A percentile compares a stretch with the other conserved stretches of the same genome.
These are phyloP conservation scores for Crossaster papposus DNA, from an alignment of 53 echinoderm and acorn worm species.

Conservation along the genomic window DNA sequence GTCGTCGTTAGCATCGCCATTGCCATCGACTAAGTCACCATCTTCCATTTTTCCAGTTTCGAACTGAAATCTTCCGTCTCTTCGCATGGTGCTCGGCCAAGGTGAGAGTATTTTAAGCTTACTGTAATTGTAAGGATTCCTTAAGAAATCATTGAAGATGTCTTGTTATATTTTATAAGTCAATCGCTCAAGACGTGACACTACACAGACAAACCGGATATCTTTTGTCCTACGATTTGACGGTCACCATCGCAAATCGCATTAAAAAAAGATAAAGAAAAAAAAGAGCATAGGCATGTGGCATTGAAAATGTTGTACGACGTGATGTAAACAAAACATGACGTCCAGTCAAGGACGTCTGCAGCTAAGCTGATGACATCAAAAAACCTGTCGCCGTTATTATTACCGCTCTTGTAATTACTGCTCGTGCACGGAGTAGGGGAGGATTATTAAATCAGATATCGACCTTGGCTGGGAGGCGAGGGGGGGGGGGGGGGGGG, in stretches of 20 bases:
- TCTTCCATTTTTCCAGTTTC: too few relatives aligned
- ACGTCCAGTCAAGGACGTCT: neutral
- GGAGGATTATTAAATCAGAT: neutral
- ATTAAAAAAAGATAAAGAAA: neutral
- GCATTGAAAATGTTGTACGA: conserved; percentile 1
- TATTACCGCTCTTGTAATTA: neutral
- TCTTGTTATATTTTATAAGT: neutral
- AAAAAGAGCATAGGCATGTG: neutral
- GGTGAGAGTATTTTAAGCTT: neutral
- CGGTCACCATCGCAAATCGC: neutral
- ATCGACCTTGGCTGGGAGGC: neutral
- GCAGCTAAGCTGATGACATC: neutral
- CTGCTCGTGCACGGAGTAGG: neutral
- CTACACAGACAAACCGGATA: neutral
- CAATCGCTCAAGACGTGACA: conserved; percentile 4
- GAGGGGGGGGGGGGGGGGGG: neutral
- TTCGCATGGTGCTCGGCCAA: too few relatives aligned
- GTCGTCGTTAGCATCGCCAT: too few relatives aligned
- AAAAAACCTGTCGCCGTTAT: neutral
- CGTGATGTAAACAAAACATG: conserved; percentile 6
- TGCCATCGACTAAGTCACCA: too few relatives aligned
- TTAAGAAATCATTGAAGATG: too few relatives aligned
- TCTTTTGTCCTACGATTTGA: neutral
- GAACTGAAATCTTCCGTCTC: too few relatives aligned
- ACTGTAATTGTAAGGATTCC: neutral